Conservation (phyloP, 2,888 invertebrate genomes). For the Corbicula japonica region DNA sequence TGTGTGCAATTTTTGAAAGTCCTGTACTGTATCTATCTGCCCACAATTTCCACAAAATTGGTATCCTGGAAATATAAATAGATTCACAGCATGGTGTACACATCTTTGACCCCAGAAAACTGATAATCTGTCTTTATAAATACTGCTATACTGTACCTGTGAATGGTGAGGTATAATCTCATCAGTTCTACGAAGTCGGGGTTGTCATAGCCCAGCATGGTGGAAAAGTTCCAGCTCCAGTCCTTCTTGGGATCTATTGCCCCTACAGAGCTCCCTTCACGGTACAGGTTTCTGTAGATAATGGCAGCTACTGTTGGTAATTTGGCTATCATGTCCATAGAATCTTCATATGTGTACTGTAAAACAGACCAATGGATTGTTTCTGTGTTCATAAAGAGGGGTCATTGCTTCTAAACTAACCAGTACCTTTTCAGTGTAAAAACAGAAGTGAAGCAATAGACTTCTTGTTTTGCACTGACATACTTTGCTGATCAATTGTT, state of each 20-base stretch:
- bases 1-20: too few species aligned
- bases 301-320: constrained; percentile 97
- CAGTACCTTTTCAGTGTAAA: too few species aligned
- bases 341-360: constrained; percentile 94
- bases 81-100: too few species aligned
- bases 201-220: constrained; percentile 95
- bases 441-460: too few species aligned
- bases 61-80: too few species aligned
- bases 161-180: constrained; percentile 97
- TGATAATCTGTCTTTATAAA: not conserved
- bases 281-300: constrained; percentile 94
- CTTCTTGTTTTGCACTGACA: too few species aligned
- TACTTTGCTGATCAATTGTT: too few species aligned
- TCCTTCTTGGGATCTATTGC: constrained; percentile 96
- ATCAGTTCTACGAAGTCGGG: constrained; percentile 95
- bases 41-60: too few species aligned
- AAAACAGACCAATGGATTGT: constrained; percentile 51
- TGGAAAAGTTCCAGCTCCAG: constrained; percentile 96
- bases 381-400: too few species aligned
- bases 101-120: too few species aligned
- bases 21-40: too few species aligned
- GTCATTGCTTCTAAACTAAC: too few species aligned
- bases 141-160: constrained; percentile 88
- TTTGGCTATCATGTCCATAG: constrained; percentile 98
- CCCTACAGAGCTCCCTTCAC: constrained; percentile 94